Conservation (phyloP, 1,140 invertebrate species). For the Akabosia matsudoensis region DNA sequence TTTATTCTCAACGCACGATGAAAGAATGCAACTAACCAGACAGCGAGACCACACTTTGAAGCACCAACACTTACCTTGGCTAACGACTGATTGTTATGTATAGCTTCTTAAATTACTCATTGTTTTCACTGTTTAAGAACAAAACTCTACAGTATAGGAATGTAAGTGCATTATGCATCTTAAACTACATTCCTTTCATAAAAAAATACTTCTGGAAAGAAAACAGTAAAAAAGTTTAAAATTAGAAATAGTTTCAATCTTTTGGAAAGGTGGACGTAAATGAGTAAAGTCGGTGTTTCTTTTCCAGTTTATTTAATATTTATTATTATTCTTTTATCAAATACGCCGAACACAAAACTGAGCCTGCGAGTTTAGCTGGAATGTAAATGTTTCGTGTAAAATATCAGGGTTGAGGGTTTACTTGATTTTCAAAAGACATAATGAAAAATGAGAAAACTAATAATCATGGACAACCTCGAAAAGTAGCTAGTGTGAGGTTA, state of each 20-base stretch:
- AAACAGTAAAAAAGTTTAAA: not conserved
- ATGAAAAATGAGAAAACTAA: slow-evolving; percentile 15
- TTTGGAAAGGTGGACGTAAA: too few species aligned
- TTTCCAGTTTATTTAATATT: not conserved
- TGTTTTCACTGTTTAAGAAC: not conserved
- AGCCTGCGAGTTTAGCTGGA: not conserved
- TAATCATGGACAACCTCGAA: slow-evolving; percentile 1
- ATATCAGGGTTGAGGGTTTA: not conserved
- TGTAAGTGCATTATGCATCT: not conserved
- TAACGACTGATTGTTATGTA: not conserved
- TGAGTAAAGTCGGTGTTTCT: not conserved
- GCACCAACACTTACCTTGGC: not conserved
- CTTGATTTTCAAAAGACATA: not conserved
- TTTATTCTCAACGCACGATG: not conserved
- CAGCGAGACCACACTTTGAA: not conserved
- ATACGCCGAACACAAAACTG: not conserved
- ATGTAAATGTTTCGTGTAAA: slow-evolving; percentile 3
- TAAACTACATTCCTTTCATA: not conserved
- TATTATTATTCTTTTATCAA: not conserved
- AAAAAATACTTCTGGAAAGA: not conserved
- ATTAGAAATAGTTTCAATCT: not conserved
- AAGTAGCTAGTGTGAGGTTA: not conserved
- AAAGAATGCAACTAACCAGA: not conserved
- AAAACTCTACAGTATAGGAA: not conserved
- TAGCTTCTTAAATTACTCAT: not conserved